A percentile compares a stretch with the other conserved stretches of the same genome.
Evolutionary conservation across 2,113 vertebrate genomes (phyloP).

Genomic region (Nematolebias whitei): DNA sequence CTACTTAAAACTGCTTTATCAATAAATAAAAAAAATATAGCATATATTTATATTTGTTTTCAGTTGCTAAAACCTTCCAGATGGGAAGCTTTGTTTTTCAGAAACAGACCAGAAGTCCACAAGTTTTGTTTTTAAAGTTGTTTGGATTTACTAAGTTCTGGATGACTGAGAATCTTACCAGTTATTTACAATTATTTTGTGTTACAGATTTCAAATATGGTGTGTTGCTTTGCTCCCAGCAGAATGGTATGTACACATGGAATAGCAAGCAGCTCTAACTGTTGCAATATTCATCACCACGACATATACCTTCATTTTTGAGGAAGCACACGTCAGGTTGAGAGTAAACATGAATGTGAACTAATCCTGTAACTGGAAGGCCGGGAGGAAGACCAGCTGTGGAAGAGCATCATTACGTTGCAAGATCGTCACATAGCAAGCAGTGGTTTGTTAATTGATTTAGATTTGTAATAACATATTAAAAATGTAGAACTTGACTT

Average conservation of each 20-base stretch:
- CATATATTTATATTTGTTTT: no score
- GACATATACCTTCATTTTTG: background rate
- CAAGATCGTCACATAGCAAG: background rate
- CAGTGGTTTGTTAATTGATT: background rate
- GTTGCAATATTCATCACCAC: background rate
- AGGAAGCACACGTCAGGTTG: background rate
- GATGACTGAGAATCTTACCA: no score
- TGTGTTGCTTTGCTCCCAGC: no score
- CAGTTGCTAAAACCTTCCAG: no score
- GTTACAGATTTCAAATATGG: no score
- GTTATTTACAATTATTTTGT: no score
- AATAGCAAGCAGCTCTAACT: background rate
- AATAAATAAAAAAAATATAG: no score
- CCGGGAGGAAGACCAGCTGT: background rate
- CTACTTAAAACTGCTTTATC: no score
- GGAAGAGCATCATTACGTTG: background rate
- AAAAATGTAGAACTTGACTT: background rate
- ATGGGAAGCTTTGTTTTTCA: no score
- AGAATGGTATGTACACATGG: background rate
- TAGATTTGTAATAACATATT: background rate
- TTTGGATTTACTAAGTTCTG: no score
- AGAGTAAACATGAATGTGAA: background rate
- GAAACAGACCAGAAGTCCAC: no score
- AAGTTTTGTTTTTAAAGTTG: no score
- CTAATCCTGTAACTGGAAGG: background rate